phyloP scores from a whole-genome alignment of 2,797 vertebrate genomes.

The Phoxinus dragarum region DNA sequence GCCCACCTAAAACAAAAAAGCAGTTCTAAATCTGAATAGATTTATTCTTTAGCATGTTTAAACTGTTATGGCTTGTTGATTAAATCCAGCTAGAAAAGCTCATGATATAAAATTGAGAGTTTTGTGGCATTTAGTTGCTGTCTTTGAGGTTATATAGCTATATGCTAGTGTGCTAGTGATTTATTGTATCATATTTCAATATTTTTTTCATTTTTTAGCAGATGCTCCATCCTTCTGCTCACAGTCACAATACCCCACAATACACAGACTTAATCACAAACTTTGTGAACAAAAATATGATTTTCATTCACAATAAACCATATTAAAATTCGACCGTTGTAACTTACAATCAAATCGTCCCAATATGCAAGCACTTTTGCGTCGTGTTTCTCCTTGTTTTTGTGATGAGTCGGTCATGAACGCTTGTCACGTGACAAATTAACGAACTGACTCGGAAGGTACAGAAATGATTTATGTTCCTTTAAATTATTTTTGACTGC shows the following conservation, averaged over 20 bases:
- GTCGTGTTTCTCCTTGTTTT: neutral
- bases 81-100: neutral
- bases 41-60: neutral
- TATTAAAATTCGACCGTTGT: neutral
- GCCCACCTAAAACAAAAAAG: neutral
- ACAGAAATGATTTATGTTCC: no score
- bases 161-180: neutral
- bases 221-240: neutral
- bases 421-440: no score
- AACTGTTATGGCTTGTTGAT: neutral
- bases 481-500: no score
- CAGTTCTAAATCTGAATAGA: neutral
- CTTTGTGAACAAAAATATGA: neutral
- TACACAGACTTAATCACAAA: neutral
- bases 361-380: neutral
- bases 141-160: neutral
- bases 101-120: neutral
- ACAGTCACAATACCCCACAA: neutral
- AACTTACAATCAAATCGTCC: neutral
- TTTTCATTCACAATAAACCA: neutral
- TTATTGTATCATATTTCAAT: neutral
- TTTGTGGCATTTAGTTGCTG: neutral
- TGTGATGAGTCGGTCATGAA: no score
- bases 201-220: neutral
- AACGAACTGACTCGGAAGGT: no score